phyloP scores from a whole-genome alignment of 2,797 vertebrate species.

The Rhinogobio ventralis region DNA sequence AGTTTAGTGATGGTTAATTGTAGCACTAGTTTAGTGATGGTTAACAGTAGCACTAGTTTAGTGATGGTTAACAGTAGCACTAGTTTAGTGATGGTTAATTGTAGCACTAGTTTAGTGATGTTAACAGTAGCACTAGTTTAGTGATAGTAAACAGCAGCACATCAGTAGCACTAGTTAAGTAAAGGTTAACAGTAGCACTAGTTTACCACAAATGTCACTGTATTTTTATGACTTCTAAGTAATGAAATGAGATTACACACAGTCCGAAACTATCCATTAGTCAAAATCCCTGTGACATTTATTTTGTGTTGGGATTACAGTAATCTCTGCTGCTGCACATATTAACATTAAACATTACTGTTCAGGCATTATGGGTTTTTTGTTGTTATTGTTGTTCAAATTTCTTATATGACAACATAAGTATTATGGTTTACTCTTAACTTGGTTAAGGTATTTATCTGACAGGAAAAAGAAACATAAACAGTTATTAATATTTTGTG shows the following conservation, averaged over 20 bases:
- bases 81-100: too few relatives aligned
- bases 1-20: too few relatives aligned
- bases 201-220: neutral
- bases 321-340: neutral
- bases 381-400: neutral
- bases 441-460: neutral
- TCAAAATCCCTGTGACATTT: neutral
- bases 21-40: too few relatives aligned
- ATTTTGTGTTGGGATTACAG: neutral
- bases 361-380: neutral
- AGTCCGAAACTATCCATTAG: neutral
- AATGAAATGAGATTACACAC: neutral
- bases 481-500: neutral
- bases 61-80: too few relatives aligned
- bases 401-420: neutral
- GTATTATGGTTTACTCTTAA: neutral
- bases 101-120: too few relatives aligned
- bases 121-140: too few relatives aligned
- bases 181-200: too few relatives aligned
- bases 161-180: too few relatives aligned
- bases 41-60: too few relatives aligned
- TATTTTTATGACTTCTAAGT: neutral
- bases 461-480: neutral
- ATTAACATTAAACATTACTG: neutral
- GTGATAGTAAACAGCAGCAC: too few relatives aligned